Conservation (phyloP, 1,140 invertebrate genomes). For the Orchestia grillus region DNA sequence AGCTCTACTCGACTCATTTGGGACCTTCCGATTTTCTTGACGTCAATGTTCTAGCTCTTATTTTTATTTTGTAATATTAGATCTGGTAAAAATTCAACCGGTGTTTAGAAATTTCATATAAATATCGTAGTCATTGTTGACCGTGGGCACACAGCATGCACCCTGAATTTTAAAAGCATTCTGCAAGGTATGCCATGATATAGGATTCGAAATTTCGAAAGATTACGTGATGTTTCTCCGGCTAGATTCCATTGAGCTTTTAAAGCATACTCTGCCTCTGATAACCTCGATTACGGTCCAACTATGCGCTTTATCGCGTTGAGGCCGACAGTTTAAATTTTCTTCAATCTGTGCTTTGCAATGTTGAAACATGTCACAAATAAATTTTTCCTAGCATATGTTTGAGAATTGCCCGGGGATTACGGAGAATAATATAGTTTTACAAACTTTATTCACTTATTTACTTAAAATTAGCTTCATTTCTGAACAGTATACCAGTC, state of each 20-base stretch:
- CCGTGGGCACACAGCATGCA: background rate
- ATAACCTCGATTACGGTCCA: background rate
- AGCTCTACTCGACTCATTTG: background rate
- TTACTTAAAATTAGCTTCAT: background rate
- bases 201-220: background rate
- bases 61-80: slow-evolving; percentile 12
- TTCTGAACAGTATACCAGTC: background rate
- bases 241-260: background rate
- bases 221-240: background rate
- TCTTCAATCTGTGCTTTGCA: background rate
- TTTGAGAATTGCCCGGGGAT: background rate
- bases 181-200: background rate
- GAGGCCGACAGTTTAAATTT: background rate
- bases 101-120: background rate
- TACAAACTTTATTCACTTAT: background rate
- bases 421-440: background rate
- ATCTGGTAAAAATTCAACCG: background rate
- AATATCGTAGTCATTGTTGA: background rate
- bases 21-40: background rate
- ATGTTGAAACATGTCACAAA: background rate
- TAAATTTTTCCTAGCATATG: background rate
- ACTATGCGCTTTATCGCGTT: background rate
- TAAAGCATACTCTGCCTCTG: background rate
- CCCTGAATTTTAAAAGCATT: background rate
- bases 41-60: background rate